phyloP scores from a whole-genome alignment of 64 coral and sea anemone species.

The Porites australiensis region DNA sequence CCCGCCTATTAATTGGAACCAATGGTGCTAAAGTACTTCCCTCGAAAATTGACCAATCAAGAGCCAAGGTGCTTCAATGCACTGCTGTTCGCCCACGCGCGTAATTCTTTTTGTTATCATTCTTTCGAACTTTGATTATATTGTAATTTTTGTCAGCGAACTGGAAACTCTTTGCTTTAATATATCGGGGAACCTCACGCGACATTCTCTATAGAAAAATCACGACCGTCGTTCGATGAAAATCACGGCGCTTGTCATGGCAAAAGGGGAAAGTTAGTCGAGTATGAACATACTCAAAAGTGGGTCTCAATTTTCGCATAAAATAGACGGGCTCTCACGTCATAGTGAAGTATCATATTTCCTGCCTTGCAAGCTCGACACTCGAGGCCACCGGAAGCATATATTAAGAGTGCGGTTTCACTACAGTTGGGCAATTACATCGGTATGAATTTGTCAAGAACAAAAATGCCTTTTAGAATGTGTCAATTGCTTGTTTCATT shows the following conservation, averaged over 20 bases:
- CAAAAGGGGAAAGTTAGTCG: not conserved
- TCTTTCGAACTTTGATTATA: slow-evolving; percentile 56
- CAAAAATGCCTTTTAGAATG: slow-evolving; percentile 23
- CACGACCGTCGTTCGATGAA: not conserved
- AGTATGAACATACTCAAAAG: not conserved
- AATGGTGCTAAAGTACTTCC: slow-evolving; percentile 37
- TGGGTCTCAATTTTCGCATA: slow-evolving; percentile 30
- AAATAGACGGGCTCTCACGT: slow-evolving; percentile 6
- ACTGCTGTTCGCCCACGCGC: slow-evolving; percentile 26
- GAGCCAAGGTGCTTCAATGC: slow-evolving; percentile 7
- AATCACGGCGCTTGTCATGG: slow-evolving; percentile 13
- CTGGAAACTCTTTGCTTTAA: slow-evolving; percentile 36
- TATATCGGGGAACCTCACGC: slow-evolving; percentile 52
- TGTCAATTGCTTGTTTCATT: slow-evolving; percentile 7
- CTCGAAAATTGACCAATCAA: slow-evolving; percentile 37
- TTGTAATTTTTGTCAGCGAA: slow-evolving; percentile 62
- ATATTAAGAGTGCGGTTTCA: slow-evolving; percentile 42
- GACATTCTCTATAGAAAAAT: slow-evolving; percentile 2
- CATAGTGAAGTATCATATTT: slow-evolving; percentile 53
- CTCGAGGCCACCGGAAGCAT: slow-evolving; percentile 32
- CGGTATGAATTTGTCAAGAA: slow-evolving; percentile 33
- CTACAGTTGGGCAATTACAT: slow-evolving; percentile 16
- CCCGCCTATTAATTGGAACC: slow-evolving; percentile 37
- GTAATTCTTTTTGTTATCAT: slow-evolving; percentile 58
- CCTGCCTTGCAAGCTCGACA: not conserved